These are phyloP conservation scores for Bursaphelenchus okinawaensis DNA, from an alignment of 2,888 invertebrate genomes.

Conservation along the genomic window DNA sequence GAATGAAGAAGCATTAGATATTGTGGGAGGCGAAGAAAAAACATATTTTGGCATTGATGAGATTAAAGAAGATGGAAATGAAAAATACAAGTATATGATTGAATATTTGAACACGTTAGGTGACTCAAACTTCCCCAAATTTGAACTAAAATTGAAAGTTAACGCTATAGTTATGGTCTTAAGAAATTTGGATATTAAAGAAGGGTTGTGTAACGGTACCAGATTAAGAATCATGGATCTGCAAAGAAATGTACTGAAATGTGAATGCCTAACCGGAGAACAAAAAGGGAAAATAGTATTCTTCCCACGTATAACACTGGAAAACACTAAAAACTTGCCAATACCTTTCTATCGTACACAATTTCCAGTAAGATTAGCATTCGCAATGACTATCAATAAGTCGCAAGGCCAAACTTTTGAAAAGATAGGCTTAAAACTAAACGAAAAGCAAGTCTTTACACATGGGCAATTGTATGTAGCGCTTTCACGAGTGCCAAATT, in stretches of 20 bases:
- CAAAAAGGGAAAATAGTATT: conserved; percentile 13
- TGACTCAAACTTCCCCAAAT: conserved; percentile 9
- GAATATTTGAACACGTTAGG: conserved; percentile 5
- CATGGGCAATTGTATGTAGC: conserved; percentile 4
- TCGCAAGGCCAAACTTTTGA: neutral
- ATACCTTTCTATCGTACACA: neutral
- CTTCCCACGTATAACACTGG: conserved; percentile 2
- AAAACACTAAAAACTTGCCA: conserved; percentile 13
- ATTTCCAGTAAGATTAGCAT: conserved; percentile 11
- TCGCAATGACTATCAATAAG: conserved; percentile 6
- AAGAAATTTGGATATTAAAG: conserved; percentile 13
- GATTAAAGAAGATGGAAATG: conserved; percentile 7
- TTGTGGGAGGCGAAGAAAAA: neutral
- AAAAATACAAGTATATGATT: neutral
- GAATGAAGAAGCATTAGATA: conserved; percentile 10
- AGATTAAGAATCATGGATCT: conserved; percentile 9
- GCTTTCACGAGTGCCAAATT: conserved; percentile 6
- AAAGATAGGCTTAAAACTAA: neutral
- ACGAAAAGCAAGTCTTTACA: neutral
- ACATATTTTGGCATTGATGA: conserved; percentile 11
- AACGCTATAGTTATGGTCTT: conserved; percentile 10
- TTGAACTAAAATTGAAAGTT: conserved; percentile 10
- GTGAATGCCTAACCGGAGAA: conserved; percentile 5
- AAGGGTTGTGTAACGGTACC: conserved; percentile 11
- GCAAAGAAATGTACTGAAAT: conserved; percentile 10